Conservation (phyloP, 2,797 vertebrate genomes). For the Philypnodon macrostomus region DNA sequence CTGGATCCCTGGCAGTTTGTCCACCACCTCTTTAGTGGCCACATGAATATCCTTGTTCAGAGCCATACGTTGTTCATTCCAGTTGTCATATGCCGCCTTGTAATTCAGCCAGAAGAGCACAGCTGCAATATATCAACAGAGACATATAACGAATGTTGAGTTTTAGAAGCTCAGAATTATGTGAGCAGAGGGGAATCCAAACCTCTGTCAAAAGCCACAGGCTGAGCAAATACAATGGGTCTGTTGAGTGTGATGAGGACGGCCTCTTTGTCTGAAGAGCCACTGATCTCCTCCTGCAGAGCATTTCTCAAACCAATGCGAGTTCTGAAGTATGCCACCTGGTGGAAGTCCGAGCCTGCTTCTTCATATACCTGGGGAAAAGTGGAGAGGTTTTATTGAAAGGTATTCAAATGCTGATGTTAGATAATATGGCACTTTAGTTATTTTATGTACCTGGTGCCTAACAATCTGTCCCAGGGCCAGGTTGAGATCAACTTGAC, state of each 20-base stretch:
- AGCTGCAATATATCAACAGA: slow-evolving; percentile 70
- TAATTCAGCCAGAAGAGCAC: slow-evolving; percentile 99
- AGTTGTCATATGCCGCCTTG: slow-evolving; percentile 97
- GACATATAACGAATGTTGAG: background rate
- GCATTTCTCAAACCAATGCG: slow-evolving; percentile 95
- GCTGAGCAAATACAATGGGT: slow-evolving; percentile 96
- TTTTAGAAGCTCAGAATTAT: background rate
- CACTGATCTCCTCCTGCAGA: slow-evolving; percentile 94
- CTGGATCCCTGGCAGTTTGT: slow-evolving; percentile 96
- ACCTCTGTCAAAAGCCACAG: slow-evolving; percentile 98
- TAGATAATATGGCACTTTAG: background rate
- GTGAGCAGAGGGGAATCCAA: slow-evolving; percentile 18
- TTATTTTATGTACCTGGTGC: slow-evolving; percentile 85
- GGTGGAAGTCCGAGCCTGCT: slow-evolving; percentile 98
- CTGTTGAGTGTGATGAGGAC: slow-evolving; percentile 97
- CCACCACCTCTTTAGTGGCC: slow-evolving; percentile 98
- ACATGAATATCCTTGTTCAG: slow-evolving; percentile 96
- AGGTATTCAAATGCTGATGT: background rate
- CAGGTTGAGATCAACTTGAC: slow-evolving; percentile 96
- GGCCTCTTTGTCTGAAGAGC: slow-evolving; percentile 93
- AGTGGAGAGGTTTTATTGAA: background rate
- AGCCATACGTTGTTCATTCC: slow-evolving; percentile 97
- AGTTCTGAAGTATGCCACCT: slow-evolving; percentile 98
- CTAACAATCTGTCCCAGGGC: slow-evolving; percentile 97
- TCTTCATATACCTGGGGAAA: slow-evolving; percentile 92